These are phyloP conservation scores for Hypomesus transpacificus DNA, from an alignment of 2,113 vertebrate species.

Conservation along the genomic window DNA sequence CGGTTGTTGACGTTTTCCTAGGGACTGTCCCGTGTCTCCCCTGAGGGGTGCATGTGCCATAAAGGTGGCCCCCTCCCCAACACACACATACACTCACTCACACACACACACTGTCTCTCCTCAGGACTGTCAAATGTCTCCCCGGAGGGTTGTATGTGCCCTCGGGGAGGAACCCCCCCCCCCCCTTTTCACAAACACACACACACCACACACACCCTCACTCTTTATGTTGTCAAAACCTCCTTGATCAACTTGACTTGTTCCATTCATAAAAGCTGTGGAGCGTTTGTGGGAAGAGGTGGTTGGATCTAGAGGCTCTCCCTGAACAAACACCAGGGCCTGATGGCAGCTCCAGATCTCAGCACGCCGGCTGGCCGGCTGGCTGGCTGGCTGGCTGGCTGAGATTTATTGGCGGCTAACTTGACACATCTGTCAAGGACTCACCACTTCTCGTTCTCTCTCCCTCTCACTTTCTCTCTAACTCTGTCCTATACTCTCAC, in stretches of 20 bases:
- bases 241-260: slow-evolving; percentile 31
- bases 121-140: neutral
- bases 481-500: neutral
- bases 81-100: too few species aligned
- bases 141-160: neutral
- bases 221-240: slow-evolving; percentile 11
- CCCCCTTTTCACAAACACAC: neutral
- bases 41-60: neutral
- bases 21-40: neutral
- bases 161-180: neutral
- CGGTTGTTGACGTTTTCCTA: neutral
- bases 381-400: slow-evolving; percentile 18
- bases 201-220: slow-evolving; percentile 2
- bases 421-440: slow-evolving; percentile 49
- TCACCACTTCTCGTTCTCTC: slow-evolving; percentile 8
- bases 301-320: slow-evolving; percentile 33
- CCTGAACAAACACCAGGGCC: slow-evolving; percentile 34
- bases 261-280: slow-evolving; percentile 42
- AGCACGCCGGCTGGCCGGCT: slow-evolving; percentile 3
- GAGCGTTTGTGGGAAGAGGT: neutral
- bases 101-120: too few species aligned
- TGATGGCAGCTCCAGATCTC: slow-evolving; percentile 33
- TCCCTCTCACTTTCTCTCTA: slow-evolving; percentile 2
- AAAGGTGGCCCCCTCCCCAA: too few species aligned
- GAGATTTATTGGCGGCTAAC: slow-evolving; percentile 47